Conservation (phyloP, 1,140 invertebrate species). For the Eulimnadia texana region DNA sequence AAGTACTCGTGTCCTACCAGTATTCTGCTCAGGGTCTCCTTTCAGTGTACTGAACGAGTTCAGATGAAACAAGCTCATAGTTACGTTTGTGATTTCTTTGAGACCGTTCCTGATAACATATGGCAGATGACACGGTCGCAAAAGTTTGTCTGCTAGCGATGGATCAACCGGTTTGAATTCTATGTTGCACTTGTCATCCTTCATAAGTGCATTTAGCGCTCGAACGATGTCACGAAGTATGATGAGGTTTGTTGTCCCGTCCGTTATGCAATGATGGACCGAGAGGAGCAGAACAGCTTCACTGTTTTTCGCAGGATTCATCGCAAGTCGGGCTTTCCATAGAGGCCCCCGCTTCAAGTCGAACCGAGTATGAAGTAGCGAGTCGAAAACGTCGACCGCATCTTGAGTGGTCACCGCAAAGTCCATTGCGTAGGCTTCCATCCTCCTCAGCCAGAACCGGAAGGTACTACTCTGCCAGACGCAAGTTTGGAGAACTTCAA, state of each 20-base stretch:
- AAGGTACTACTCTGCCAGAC: neutral
- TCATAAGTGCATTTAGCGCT: neutral
- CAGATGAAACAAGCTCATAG: neutral
- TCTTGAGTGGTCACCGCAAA: neutral
- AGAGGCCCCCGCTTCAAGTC: neutral
- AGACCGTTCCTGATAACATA: neutral
- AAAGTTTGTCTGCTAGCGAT: neutral
- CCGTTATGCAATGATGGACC: neutral
- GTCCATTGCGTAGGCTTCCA: neutral
- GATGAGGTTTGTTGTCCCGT: neutral
- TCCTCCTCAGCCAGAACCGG: neutral
- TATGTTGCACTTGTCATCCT: neutral
- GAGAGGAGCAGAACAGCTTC: neutral
- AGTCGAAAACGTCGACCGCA: neutral
- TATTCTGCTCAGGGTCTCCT: neutral
- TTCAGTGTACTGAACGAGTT: neutral
- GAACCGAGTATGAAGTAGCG: neutral
- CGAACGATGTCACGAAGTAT: neutral
- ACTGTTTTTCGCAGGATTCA: neutral
- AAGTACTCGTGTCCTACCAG: neutral
- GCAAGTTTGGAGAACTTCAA: neutral
- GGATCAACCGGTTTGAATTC: neutral
- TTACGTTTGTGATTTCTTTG: neutral
- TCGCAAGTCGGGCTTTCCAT: neutral
- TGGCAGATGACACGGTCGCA: neutral